These are phyloP conservation scores for Spheniscus humboldti DNA, from an alignment of 2,797 vertebrate species.

Conservation along the genomic window DNA sequence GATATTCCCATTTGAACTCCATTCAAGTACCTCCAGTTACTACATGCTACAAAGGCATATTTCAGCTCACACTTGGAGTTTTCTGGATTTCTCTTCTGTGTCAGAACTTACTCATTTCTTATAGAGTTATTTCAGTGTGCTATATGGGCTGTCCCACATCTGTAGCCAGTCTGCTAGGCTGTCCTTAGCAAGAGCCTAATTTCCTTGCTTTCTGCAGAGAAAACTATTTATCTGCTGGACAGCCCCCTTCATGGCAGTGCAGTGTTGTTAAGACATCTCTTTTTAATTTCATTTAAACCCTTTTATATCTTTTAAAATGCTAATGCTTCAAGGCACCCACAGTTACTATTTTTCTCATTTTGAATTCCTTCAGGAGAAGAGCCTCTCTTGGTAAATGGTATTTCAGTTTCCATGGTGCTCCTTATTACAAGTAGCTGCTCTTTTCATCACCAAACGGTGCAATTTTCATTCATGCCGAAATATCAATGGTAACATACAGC, in stretches of 20 bases:
- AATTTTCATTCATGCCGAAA: constrained; percentile 55
- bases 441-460: constrained; percentile 39
- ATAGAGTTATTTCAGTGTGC: not conserved
- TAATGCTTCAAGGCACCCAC: not conserved
- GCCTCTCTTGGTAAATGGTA: constrained; percentile 40
- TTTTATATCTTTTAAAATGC: constrained; percentile 15
- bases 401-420: constrained; percentile 63
- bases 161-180: not conserved
- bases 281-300: constrained; percentile 32
- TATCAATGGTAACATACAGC: constrained; percentile 56
- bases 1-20: not conserved
- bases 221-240: not conserved
- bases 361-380: not conserved
- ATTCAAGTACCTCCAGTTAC: not conserved
- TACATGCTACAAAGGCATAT: not conserved
- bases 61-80: not conserved
- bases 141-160: not conserved
- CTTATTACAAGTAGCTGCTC: constrained; percentile 25
- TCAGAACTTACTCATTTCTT: not conserved
- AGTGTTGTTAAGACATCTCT: not conserved
- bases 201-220: not conserved
- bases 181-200: not conserved
- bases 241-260: not conserved
- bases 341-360: not conserved
- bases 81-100: not conserved